Base-by-base conservation (phyloP, 2,797 vertebrate species). In the Phataginus tricuspis region DNA sequence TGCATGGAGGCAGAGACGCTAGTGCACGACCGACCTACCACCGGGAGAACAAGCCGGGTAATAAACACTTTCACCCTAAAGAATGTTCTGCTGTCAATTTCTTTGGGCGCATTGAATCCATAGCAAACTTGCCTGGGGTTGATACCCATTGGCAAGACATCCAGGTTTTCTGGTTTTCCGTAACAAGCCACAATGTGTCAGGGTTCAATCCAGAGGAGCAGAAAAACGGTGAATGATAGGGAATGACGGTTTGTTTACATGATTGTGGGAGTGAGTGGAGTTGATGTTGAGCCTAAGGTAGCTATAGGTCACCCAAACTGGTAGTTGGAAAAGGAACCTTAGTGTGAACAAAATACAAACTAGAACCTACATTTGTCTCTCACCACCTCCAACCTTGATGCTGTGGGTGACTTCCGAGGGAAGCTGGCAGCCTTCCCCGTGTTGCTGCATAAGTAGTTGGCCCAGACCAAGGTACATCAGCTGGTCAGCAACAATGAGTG, bases 341-440 rank as follows among this genome's bases (percentile, higher is more conserved):
- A 27, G 39, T n/a, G 21, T 74, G 42, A 59, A 66, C 8, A 64
- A 93, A 83, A 83, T 77, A 55, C 6, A 96, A 78, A 57, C 13
- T 25, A 6, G 49, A 82, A 29, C 7, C 13, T 64, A 21, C 12
- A 14, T n/a, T 21, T 63, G 61, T 64, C n/a, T 79, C 77, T 86
- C 9, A 45, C 23, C 68, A 11, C 45, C 37, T 34, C 63, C 53
- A 63, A 25, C 15, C 39, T 53, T 21, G 21, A 9, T 12, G 2
- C 45, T 23, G 2, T 45, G 39, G 29, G 39, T 59, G 53, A 64
- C 57, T 51, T 87, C 29, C 7, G 9, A 49, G 42, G 53, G 15
- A 74, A 49, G 14, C 57, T 42, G 23, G 49, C 0, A 6, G 34
- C 12, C 0, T 34, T 80, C 42, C 34, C 29, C 19, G 13, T 25